phyloP scores from a whole-genome alignment of 2,888 invertebrate genomes.

The Leucophenga montana region DNA sequence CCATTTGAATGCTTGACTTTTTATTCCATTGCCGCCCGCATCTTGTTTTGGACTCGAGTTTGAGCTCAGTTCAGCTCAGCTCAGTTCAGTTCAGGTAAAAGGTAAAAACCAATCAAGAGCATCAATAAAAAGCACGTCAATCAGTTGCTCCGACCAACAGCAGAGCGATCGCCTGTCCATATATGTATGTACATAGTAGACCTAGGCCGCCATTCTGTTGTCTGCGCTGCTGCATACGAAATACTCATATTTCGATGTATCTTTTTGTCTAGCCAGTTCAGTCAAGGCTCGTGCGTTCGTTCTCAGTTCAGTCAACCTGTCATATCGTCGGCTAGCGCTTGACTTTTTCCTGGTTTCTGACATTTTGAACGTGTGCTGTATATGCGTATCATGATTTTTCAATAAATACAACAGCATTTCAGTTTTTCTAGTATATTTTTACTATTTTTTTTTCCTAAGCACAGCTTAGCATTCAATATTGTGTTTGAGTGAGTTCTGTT shows the following conservation, averaged over 20 bases:
- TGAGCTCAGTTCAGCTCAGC: not conserved
- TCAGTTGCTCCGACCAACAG: slow-evolving; percentile 54
- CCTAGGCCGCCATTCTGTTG: not conserved
- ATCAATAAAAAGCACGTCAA: slow-evolving; percentile 73
- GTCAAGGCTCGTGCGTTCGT: slow-evolving; percentile 32
- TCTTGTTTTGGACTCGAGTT: not conserved
- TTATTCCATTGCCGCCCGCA: not conserved
- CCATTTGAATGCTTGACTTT: slow-evolving; percentile 12
- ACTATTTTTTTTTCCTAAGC: slow-evolving; percentile 54
- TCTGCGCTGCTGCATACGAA: not conserved
- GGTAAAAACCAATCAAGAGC: slow-evolving; percentile 73
- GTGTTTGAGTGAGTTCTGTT: not conserved
- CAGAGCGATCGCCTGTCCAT: slow-evolving; percentile 6
- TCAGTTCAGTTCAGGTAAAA: slow-evolving; percentile 44
- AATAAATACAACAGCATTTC: slow-evolving; percentile 46
- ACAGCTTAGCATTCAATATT: slow-evolving; percentile 32
- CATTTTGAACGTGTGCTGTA: slow-evolving; percentile 41
- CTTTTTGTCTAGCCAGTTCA: slow-evolving; percentile 55
- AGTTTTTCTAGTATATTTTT: no score
- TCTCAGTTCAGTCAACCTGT: slow-evolving; percentile 64
- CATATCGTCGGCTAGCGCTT: slow-evolving; percentile 53
- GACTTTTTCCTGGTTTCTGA: slow-evolving; percentile 19
- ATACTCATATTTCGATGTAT: slow-evolving; percentile 3
- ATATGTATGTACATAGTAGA: no score
- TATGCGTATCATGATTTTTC: slow-evolving; percentile 64